Conservation (phyloP, 2,888 invertebrate genomes). For the Athripsodes cinereus region DNA sequence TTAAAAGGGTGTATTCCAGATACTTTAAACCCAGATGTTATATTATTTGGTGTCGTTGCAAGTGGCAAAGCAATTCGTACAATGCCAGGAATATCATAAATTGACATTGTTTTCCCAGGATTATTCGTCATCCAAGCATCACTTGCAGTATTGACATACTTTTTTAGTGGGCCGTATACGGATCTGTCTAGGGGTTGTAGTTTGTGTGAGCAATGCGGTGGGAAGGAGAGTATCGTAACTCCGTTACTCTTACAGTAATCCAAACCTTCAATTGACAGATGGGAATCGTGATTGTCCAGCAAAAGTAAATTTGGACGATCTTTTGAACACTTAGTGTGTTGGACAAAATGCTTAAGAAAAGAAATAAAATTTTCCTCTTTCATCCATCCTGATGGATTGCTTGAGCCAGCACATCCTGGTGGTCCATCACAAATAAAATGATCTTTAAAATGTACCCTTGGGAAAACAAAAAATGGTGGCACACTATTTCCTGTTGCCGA, state of each 20-base stretch:
- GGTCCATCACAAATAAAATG: slow-evolving; percentile 6
- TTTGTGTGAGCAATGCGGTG: slow-evolving; percentile 25
- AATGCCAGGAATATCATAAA: slow-evolving; percentile 3
- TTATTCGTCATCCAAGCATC: slow-evolving; percentile 21
- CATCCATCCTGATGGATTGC: slow-evolving; percentile 9
- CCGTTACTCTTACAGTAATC: slow-evolving; percentile 3
- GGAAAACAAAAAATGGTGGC: slow-evolving; percentile 34
- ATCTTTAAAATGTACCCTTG: slow-evolving; percentile 22
- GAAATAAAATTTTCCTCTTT: not conserved
- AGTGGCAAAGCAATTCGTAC: slow-evolving; percentile 5
- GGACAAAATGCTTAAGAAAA: slow-evolving; percentile 4
- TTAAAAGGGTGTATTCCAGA: slow-evolving; percentile 13
- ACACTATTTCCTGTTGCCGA: slow-evolving; percentile 32
- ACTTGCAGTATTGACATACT: slow-evolving; percentile 16
- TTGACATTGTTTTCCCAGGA: slow-evolving; percentile 17
- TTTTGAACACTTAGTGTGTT: not conserved
- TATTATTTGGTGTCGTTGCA: not conserved
- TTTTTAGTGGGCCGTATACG: slow-evolving; percentile 23
- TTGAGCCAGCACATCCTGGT: not conserved
- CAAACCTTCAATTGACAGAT: slow-evolving; percentile 1
- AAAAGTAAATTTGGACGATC: not conserved
- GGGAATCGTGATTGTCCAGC: slow-evolving; percentile 2
- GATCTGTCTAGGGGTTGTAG: slow-evolving; percentile 22
- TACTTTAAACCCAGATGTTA: slow-evolving; percentile 8
- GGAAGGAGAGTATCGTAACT: slow-evolving; percentile 4